Evolutionary conservation across 2,888 invertebrate genomes (phyloP).

Genomic region (Odontothrips loti): DNA sequence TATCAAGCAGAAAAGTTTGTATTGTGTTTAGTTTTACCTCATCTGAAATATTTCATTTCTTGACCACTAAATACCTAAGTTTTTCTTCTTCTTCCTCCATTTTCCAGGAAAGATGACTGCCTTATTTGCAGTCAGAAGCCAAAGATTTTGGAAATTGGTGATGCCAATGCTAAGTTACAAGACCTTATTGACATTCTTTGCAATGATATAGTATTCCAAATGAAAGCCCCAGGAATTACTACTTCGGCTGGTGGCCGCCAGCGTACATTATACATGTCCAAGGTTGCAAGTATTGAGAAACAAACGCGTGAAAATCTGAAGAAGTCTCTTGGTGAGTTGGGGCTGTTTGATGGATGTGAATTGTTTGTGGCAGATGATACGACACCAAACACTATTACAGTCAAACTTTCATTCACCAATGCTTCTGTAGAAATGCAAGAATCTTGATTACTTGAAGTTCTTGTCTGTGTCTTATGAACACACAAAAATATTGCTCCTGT

Average conservation of each 20-base stretch:
- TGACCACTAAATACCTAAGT: not conserved
- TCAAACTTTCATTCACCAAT: conserved; percentile 62
- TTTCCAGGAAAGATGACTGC: conserved; percentile 11
- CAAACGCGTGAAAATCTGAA: conserved; percentile 82
- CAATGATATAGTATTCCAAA: conserved; percentile 73
- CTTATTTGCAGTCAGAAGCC: conserved; percentile 47
- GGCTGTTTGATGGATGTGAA: conserved; percentile 76
- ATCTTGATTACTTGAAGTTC: not conserved
- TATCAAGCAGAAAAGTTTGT: conserved; percentile 85
- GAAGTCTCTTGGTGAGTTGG: conserved; percentile 80
- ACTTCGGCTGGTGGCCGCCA: conserved; percentile 75
- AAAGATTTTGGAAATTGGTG: conserved; percentile 58
- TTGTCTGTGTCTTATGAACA: not conserved
- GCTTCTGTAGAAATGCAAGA: not conserved
- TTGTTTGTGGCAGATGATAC: conserved; percentile 89
- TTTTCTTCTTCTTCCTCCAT: not conserved
- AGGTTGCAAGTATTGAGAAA: conserved; percentile 86
- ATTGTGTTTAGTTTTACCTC: conserved; percentile 86
- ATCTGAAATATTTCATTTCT: conserved; percentile 42
- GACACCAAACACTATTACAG: conserved; percentile 74
- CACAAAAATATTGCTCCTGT: too few relatives aligned
- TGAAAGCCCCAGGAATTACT: conserved; percentile 88
- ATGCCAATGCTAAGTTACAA: conserved; percentile 66
- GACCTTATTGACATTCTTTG: conserved; percentile 76
- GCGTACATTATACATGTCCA: conserved; percentile 90